Base-by-base conservation (phyloP, 2,113 vertebrate species). In the Gymnorhina tibicen region DNA sequence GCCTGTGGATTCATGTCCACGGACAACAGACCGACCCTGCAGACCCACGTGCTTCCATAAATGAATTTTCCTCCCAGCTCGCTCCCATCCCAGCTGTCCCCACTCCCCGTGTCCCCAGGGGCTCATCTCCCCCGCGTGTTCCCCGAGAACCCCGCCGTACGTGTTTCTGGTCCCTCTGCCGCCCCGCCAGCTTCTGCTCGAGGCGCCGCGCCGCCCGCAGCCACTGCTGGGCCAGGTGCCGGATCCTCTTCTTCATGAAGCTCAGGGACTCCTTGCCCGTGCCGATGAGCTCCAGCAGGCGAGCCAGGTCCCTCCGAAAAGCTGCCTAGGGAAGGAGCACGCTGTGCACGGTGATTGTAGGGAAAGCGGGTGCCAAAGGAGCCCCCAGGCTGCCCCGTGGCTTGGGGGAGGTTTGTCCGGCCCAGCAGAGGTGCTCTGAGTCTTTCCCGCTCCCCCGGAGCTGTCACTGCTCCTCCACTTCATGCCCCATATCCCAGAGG, bases 181-280 rank as follows among this genome's bases (percentile, higher is more conserved):
- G 76, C 14, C 81, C 95, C 39, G 91, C 97, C 76, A 99, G 98
- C 84, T 98, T 98, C 97, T 96, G 97, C 16, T 98, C 97, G 13
- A 99, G 98, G 83, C 98, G 98, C 63, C 91, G 98, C 39, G 99
- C 98, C 0, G 98, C 99, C 17, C 95, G 91, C 24, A 98, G 98
- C 99, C 99, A 99, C 96, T 99, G 99, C 24, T 97, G 96, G 1
- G 98, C 98, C 97, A 99, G 94, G 92, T 99, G 98, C 89, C 98
- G 98, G 70, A 99, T 98, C 87, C 99, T 98, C 91, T 98, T 99
- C 98, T 99, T 99, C 99, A 99, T 99, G 98, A 99, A 99, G 97
- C 98, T 99, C 63, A 99, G 98, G 1, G 99, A 99, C 85, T 99
- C 99, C 95, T 99, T 99, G 59, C 99, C 99, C 0, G 98, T 98